A percentile compares a stretch with the other conserved stretches of the same genome.
Conservation (phyloP, 2,888 invertebrate genomes). For the Ophion ventricosus region DNA sequence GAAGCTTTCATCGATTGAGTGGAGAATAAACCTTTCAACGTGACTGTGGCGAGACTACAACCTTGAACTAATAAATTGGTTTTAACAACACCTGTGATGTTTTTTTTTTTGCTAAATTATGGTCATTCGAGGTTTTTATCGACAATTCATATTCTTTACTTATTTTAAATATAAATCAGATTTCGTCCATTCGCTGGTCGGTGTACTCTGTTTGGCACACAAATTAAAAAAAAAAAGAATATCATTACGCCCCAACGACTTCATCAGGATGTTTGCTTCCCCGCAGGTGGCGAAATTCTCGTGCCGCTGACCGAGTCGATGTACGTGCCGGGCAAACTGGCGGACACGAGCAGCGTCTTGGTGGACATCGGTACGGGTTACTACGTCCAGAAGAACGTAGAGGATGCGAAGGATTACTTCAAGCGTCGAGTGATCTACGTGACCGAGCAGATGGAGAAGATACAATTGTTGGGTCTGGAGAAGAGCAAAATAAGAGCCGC, state of each 20-base stretch:
- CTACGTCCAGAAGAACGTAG: constrained; percentile 95
- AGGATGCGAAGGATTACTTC: constrained; percentile 95
- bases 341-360: constrained; percentile 93
- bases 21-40: no score
- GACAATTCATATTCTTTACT: no score
- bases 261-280: background rate
- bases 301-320: constrained; percentile 98
- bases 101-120: no score
- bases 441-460: constrained; percentile 97
- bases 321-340: constrained; percentile 96
- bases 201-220: no score
- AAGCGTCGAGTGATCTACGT: constrained; percentile 95
- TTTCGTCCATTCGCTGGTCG: no score
- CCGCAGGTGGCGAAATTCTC: constrained; percentile 88
- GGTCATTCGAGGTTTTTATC: no score
- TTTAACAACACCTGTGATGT: no score
- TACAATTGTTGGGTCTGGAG: constrained; percentile 92
- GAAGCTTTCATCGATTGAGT: no score
- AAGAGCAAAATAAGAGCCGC: constrained; percentile 93
- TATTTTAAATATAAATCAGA: no score
- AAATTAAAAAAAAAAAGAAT: background rate
- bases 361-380: constrained; percentile 99
- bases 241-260: background rate
- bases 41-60: no score
- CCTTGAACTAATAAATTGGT: no score